Evolutionary conservation across 30 jellyfish, hydroid and myxozoan genomes (phyloP).

Genomic region (Aurelia sp.): DNA sequence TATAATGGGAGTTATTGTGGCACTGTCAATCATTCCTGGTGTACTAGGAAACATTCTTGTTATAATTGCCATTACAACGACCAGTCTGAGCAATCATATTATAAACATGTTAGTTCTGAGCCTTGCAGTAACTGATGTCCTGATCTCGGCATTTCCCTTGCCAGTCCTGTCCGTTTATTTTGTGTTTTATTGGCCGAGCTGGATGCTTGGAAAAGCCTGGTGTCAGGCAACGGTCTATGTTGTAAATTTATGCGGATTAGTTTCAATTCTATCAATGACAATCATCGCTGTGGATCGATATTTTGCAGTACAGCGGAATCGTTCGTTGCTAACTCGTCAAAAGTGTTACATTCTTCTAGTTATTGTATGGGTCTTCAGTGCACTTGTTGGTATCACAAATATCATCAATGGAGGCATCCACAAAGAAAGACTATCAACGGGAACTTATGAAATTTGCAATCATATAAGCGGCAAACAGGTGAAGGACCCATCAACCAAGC

Average conservation of each 20-base stretch:
- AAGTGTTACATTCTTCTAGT: conserved; percentile 34
- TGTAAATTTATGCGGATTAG: conserved; percentile 57
- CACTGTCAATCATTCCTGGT: conserved; percentile 34
- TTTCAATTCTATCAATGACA: conserved; percentile 53
- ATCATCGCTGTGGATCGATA: conserved; percentile 74
- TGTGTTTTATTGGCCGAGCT: conserved; percentile 70
- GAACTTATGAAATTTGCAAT: conserved; percentile 59
- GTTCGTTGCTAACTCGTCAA: conserved; percentile 35
- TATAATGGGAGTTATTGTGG: conserved; percentile 42
- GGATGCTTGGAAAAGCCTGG: conserved; percentile 50
- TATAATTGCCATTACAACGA: conserved; percentile 49
- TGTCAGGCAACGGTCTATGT: conserved; percentile 61
- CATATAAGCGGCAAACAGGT: conserved; percentile 65
- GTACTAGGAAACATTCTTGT: conserved; percentile 63
- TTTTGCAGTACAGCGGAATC: conserved; percentile 64
- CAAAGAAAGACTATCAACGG: conserved; percentile 32
- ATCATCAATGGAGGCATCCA: conserved; percentile 31
- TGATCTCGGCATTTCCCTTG: conserved; percentile 54
- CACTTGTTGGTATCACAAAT: conserved; percentile 10
- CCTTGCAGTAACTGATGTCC: conserved; percentile 64
- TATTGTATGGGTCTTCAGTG: conserved; percentile 59
- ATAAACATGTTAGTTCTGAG: conserved; percentile 43
- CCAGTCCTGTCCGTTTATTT: conserved; percentile 58
- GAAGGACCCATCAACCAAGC: conserved; percentile 25
- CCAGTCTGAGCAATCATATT: conserved; percentile 30